Evolutionary conservation across 2,797 vertebrate species (phyloP), one percentile per base, ranked within the genome.

Genomic region (Dipus sagitta): DNA sequence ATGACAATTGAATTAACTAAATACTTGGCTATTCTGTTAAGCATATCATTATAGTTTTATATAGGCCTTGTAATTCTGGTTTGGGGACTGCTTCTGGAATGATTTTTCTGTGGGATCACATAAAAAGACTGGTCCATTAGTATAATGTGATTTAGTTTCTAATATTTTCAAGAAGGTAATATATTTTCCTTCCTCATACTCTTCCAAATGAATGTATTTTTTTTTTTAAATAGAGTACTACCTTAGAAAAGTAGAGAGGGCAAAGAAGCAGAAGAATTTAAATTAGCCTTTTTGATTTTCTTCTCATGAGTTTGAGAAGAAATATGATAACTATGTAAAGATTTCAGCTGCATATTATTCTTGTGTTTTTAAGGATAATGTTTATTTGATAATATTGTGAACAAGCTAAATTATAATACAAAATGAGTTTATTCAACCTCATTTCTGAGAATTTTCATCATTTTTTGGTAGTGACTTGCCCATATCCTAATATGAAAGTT

Each of bases 301-400:
- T 82, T 58, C 6, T 80, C 75, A n/a, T 15, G 9, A 72, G 21
- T 88, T 47, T 92, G 20, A 68, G 23, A 3, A 2, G 20, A 67
- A 93, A 89, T 62, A 62, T 34, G 2, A 72, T 34, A 81, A 38
- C 30, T 71, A 74, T 58, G 5, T 54, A 0, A 82, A 20, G 4
- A 21, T 93, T 95, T 87, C 58, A 90, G 12, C n/a, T 91, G 68
- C 64, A 17, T 26, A 83, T 58, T 15, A 23, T 87, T 91, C 26
- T 23, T 78, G 32, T 77, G 88, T 15, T 47, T 58, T 91, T 87
- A 10, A 3, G 26, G 30, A 79, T 71, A 85, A 70, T 62, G 21
- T 88, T 92, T 64, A 67, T 20, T n/a, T 70, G 4, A 54, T 74
- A 15, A 58, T n/a, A 86, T 93, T 42, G 42, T 74, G 47, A 86